phyloP scores from a whole-genome alignment of 2,888 invertebrate species.

The Polymixis flavicincta region DNA sequence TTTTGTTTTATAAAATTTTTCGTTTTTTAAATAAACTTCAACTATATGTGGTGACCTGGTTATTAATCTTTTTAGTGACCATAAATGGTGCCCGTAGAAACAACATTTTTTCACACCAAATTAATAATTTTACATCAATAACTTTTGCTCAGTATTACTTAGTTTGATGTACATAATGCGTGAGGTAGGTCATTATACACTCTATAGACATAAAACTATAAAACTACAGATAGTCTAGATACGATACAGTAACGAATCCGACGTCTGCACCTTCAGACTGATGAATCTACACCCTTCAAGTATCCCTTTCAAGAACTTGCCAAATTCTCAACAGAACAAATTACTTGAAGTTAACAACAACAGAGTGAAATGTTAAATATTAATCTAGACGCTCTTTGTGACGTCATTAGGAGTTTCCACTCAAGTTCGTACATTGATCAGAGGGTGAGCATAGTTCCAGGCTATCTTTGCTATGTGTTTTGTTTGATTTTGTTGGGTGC shows the following conservation, averaged over 20 bases:
- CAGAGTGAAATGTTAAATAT: conserved; percentile 17
- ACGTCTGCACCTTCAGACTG: no score
- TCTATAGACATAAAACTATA: no score
- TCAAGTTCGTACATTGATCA: conserved; percentile 1
- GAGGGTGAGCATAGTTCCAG: not conserved
- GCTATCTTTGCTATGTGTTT: not conserved
- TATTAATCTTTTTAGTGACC: no score
- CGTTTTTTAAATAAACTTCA: no score
- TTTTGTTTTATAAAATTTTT: no score
- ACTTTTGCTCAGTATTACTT: no score
- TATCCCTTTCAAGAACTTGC: conserved; percentile 1
- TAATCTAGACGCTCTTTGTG: conserved; percentile 14
- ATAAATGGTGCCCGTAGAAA: no score
- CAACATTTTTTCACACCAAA: no score
- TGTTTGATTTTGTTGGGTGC: conserved; percentile 1
- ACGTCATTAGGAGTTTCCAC: conserved; percentile 14
- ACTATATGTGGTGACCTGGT: no score
- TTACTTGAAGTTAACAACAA: conserved; percentile 5
- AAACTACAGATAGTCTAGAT: not conserved
- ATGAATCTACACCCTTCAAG: not conserved
- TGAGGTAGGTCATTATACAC: no score
- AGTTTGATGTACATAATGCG: no score
- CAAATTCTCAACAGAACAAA: conserved; percentile 24
- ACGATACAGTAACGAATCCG: not conserved
- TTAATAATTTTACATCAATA: no score